These are phyloP conservation scores for Hyposoter dolosus DNA, from an alignment of 2,888 invertebrate species.

Conservation along the genomic window DNA sequence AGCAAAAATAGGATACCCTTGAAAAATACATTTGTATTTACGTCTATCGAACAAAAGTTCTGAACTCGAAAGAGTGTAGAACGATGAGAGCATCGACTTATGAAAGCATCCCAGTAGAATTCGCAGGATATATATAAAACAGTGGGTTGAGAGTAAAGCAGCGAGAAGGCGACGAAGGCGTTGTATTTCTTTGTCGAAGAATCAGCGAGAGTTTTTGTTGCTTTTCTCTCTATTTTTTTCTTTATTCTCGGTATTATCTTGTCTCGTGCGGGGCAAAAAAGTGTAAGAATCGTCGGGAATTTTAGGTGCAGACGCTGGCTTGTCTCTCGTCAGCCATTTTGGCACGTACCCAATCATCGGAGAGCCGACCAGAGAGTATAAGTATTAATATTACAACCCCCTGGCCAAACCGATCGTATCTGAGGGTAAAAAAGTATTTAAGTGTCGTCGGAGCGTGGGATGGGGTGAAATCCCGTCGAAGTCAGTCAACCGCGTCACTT, in stretches of 20 bases:
- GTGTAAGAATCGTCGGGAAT: slow-evolving; percentile 34
- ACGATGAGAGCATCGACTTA: slow-evolving; percentile 52
- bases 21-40: slow-evolving; percentile 35
- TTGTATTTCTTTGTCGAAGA: slow-evolving; percentile 56
- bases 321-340: slow-evolving; percentile 67
- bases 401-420: slow-evolving; percentile 64
- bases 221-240: background rate
- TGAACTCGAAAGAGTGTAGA: slow-evolving; percentile 19
- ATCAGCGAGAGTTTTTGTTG: slow-evolving; percentile 22
- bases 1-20: slow-evolving; percentile 7
- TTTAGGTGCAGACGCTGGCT: slow-evolving; percentile 38
- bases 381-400: slow-evolving; percentile 65
- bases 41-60: slow-evolving; percentile 21
- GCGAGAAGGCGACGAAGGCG: slow-evolving; percentile 22
- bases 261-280: slow-evolving; percentile 28
- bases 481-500: slow-evolving; percentile 66
- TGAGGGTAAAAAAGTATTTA: slow-evolving; percentile 66
- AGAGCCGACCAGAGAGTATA: slow-evolving; percentile 53
- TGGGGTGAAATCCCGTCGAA: slow-evolving; percentile 41
- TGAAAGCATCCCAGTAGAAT: slow-evolving; percentile 49
- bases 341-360: slow-evolving; percentile 67
- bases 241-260: slow-evolving; percentile 3
- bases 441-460: slow-evolving; percentile 44
- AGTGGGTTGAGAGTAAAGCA: slow-evolving; percentile 40
- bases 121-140: slow-evolving; percentile 27